A percentile compares a stretch with the other conserved stretches of the same genome.
Conservation (phyloP, 2,113 vertebrate species). For the Amphilophus citrinellus region DNA sequence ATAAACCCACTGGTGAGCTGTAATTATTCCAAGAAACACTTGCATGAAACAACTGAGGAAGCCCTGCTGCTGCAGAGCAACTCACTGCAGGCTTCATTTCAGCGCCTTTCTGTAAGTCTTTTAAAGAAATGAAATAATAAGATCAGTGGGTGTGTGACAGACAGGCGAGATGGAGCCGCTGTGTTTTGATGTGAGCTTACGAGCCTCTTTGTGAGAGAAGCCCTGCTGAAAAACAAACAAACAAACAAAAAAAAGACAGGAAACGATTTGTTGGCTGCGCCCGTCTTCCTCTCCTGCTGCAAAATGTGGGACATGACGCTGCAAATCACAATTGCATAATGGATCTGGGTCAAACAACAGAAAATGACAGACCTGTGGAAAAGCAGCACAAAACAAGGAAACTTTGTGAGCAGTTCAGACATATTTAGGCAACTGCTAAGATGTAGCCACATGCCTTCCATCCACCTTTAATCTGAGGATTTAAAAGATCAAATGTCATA, state of each 20-base stretch:
- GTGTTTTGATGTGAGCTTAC: slow-evolving; percentile 38
- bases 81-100: neutral
- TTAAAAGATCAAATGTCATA: slow-evolving; percentile 22
- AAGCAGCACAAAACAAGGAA: neutral
- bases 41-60: neutral
- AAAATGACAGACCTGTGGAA: neutral
- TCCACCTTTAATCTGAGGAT: slow-evolving; percentile 33
- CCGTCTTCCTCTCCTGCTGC: slow-evolving; percentile 22
- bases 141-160: slow-evolving; percentile 33
- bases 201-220: slow-evolving; percentile 34
- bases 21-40: slow-evolving; percentile 13
- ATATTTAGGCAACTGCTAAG: neutral
- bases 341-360: slow-evolving; percentile 52
- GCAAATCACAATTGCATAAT: slow-evolving; percentile 40
- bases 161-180: slow-evolving; percentile 17
- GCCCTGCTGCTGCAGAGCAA: neutral
- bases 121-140: slow-evolving; percentile 16
- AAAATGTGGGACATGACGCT: slow-evolving; percentile 39
- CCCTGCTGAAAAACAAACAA: neutral
- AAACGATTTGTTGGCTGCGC: slow-evolving; percentile 31
- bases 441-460: neutral
- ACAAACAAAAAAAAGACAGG: neutral
- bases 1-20: neutral
- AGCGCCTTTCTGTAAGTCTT: neutral
- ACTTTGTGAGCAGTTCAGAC: neutral